These are phyloP conservation scores for Drosophila ercepeae DNA, from an alignment of 1,140 invertebrate genomes.

Conservation along the genomic window DNA sequence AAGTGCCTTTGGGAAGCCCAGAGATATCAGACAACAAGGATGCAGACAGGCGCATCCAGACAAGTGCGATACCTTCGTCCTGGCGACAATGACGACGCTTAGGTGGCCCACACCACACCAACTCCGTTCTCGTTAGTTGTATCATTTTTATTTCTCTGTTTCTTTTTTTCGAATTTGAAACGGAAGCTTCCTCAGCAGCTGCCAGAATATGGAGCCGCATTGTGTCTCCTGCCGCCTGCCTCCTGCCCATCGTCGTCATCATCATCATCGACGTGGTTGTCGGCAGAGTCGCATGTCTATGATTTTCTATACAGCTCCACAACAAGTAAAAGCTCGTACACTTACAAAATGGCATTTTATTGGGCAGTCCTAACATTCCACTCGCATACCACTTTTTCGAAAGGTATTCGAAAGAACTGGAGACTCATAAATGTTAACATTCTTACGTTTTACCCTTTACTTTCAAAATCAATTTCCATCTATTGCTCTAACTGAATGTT, in stretches of 20 bases:
- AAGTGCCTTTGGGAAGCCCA: constrained; percentile 33
- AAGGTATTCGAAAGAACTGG: neutral
- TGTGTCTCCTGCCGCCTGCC: too few relatives aligned
- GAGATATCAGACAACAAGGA: constrained; percentile 26
- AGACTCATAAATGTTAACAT: neutral
- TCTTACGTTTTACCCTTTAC: neutral
- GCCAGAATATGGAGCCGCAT: constrained; percentile 13
- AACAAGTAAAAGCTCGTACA: too few relatives aligned
- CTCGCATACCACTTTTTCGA: neutral
- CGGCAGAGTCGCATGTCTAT: constrained; percentile 16
- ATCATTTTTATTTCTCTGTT: constrained; percentile 7
- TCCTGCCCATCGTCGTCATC: constrained; percentile 20
- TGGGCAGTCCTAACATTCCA: neutral
- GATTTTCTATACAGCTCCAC: neutral
- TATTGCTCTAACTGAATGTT: neutral
- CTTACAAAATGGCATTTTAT: constrained; percentile 4
- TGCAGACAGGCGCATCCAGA: constrained; percentile 18
- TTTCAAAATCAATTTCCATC: neutral
- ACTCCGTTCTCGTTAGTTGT: constrained; percentile 60
- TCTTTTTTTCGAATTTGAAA: constrained; percentile 65
- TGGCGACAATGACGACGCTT: constrained; percentile 43
- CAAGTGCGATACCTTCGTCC: constrained; percentile 41
- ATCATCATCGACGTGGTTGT: constrained; percentile 37
- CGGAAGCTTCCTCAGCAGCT: constrained; percentile 48
- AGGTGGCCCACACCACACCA: constrained; percentile 36